Evolutionary conservation across 2,113 vertebrate genomes (phyloP).

Genomic region (Otus sunia): DNA sequence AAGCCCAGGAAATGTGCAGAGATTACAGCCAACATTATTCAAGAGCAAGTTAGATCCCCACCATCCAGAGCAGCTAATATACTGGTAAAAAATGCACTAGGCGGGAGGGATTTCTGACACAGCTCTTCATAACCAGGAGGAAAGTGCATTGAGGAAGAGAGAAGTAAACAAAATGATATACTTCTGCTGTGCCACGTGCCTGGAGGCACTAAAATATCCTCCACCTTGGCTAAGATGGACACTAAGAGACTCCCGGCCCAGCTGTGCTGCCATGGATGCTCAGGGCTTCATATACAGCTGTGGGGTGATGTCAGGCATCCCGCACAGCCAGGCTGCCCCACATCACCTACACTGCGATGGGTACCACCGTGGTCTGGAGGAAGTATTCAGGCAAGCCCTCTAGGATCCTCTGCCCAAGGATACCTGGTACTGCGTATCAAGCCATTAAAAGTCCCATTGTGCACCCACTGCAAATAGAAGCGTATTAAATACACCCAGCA

Average conservation of each 20-base stretch:
- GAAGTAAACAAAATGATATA: neutral
- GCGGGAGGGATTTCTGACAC: neutral
- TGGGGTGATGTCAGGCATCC: neutral
- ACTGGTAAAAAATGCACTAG: neutral
- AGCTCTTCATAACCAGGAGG: neutral
- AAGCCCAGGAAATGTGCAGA: neutral
- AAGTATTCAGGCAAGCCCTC: neutral
- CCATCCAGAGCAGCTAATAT: neutral
- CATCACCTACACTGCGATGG: neutral
- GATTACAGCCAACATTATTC: neutral
- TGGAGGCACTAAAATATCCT: neutral
- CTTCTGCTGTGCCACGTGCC: neutral
- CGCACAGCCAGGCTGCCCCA: neutral
- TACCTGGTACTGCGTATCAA: rapidly evolving
- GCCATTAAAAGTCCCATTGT: rapidly evolving
- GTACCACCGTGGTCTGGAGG: neutral
- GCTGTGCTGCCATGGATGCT: neutral
- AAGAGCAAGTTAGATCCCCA: neutral
- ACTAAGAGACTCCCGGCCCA: neutral
- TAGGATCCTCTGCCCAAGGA: neutral
- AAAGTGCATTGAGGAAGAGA: neutral
- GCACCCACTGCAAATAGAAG: neutral
- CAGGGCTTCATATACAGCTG: neutral
- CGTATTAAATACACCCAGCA: neutral
- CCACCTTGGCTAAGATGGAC: neutral